Evolutionary conservation across 2,113 vertebrate species (phyloP), one percentile per base, ranked within the genome.

Genomic region (Hemibagrus wyckioides): DNA sequence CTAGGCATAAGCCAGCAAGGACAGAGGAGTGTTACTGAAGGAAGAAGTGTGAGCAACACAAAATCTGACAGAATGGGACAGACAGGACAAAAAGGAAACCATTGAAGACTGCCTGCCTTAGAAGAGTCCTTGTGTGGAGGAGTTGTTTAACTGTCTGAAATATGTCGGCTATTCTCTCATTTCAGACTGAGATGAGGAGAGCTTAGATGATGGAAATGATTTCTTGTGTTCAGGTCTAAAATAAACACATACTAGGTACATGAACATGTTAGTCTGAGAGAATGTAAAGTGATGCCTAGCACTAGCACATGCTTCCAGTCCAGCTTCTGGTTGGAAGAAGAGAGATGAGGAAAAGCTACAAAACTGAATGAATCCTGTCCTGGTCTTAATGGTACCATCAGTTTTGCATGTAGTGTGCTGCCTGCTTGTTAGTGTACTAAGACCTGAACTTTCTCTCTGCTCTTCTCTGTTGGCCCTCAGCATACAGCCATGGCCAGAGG

Each of bases 351-450:
- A 19, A 85, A 54, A 76, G 30, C 33, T 59, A 71, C 11, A 77
- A 63, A 61, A 85, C 67, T 83, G 63, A 67, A 87, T 69, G 77
- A 86, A 87, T 79, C 63, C 87, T 48, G 48, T 80, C 36, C 79
- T 85, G 79, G 69, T 86, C 65, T 65, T 84, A 81, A 71, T 44
- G 71, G 77, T 77, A 85, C 86, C 87, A 57, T 83, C 83, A 82
- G 85, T 71, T 73, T 73, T 80, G 52, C 50, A 86, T 61, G 79
- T 89, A 88, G 44, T n/a, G 25, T 65, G 25, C 86, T 82, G 54
- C 84, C 85, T 88, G 89, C 89, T 91, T 90, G 89, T 92, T 91
- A 91, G 57, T 88, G 79, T 82, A 80, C 52, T 83, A 87, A 76
- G 79, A 84, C 88, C 86, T 88, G 69, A 39, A 54, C 83, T 48